Base-by-base conservation (phyloP, 2,888 invertebrate genomes). In the Bibio marci region DNA sequence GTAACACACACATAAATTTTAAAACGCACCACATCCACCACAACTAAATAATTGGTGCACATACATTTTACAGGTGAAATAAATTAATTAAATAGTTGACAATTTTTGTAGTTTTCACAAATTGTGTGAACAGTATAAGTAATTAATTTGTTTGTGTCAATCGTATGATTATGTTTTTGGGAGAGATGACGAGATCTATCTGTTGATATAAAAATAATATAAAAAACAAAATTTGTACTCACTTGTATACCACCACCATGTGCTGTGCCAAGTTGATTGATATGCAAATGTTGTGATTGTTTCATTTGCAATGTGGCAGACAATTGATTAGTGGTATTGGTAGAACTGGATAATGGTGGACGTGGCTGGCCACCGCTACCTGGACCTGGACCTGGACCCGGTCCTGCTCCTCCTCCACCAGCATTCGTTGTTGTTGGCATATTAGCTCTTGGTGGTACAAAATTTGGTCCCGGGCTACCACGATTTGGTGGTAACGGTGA, bases 231-330 rank as follows among this genome's bases (percentile, higher is more conserved):
- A n/a, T n/a, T n/a, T 36, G 5, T 3, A 60, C 70, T 67, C 53
- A 85, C 85, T 74, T 86, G 85, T 49, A 86, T 75, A 52, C 78
- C 79, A 56, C 80, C 81, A 46, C 62, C 64, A 38, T 22, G 22
- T 22, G 74, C 74, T 36, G 80, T 69, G 44, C 74, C 76, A 41
- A 81, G 80, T 55, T 87, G 87, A 48, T 71, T 74, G 50, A 90
- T 80, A 59, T 88, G 87, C 58, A 88, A 63, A 58, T 87, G 86
- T 58, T 86, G 86, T 40, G 83, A 81, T 59, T 87, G 87, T 54
- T 80, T 81, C 67, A 88, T 83, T 60, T 87, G 86, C 47, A 86
- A 62, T 30, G 72, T 71, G 26, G 74, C 64, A 10, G 70, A 35
- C 39, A 42, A 43, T 17, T 35, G 41, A 14, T 15, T 42, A 43